Base-by-base conservation (phyloP, 35 echinoderm and acorn worm genomes). In the Holothuria glaberrima region DNA sequence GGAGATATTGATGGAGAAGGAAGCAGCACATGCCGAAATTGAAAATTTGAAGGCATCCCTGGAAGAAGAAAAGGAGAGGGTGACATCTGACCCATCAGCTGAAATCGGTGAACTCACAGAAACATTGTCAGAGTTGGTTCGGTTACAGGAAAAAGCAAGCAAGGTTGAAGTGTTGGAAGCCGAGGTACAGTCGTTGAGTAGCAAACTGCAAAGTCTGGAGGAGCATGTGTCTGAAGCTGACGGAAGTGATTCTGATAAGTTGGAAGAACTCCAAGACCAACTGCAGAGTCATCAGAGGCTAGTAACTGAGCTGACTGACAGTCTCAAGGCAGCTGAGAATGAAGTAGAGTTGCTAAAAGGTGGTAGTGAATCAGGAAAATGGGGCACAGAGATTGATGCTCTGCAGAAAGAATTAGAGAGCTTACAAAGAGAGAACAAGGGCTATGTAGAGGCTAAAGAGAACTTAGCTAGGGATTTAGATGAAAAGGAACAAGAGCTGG, bases 391-490 rank as follows among this genome's bases (percentile, higher is more conserved):
- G 32, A 9, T 90, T 29, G 31, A 50, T 65, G 88, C 52, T 21
- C 63, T 94, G 33, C 66, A 90, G 52, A 67, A 59, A 66, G 63
- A 86, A 54, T 44, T 94, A 13, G 29, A 82, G 30, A 80, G 87
- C 57, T 87, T 92, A 7, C 58, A 89, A 26, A 75, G 78, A 18
- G 90, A 95, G 24, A 95, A 67, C 20, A 38, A 68, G 36, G 41
- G 66, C 13, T 21, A 68, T 19, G 9, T 69, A 12, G 60, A 67
- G 13, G 85, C 31, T 24, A 67, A 33, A 30, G 85, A 87, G 20
- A 87, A 71, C 50, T 71, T 71, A 35, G 85, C 66, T 46, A 87
- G 62, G 62, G 60, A 69, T 44, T 70, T 87, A n/a, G 66, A 69
- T 67, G 65, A 87, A 28, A 87, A 87, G 38, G 45, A 87, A 64